A percentile compares a stretch with the other conserved stretches of the same genome.
These are phyloP conservation scores for Synergus japonicus DNA, from an alignment of 2,888 invertebrate species.

Conservation along the genomic window DNA sequence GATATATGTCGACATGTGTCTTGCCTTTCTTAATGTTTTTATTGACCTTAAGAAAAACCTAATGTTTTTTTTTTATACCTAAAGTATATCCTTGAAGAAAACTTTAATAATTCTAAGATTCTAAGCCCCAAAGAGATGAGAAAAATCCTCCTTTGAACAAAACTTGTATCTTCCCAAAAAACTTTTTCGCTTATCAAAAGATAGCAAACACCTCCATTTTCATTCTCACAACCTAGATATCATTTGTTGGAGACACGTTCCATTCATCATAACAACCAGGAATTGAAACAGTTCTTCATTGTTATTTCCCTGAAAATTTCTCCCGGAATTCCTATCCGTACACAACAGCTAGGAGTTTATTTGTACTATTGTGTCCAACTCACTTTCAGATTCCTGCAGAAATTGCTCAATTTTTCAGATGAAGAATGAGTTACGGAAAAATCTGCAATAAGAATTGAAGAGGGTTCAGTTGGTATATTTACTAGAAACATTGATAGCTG, in stretches of 20 bases:
- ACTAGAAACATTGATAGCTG: neutral
- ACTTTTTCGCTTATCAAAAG: too few species aligned
- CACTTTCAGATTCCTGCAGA: neutral
- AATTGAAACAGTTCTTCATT: constrained; percentile 13
- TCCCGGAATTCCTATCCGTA: neutral
- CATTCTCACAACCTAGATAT: too few species aligned
- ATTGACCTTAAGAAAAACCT: too few species aligned
- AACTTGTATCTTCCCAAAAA: too few species aligned
- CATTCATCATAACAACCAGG: constrained; percentile 10
- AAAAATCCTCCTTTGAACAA: too few species aligned
- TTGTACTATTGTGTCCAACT: neutral
- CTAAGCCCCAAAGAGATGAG: too few species aligned
- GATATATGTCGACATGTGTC: too few species aligned
- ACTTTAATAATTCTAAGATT: too few species aligned
- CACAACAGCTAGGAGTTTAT: neutral
- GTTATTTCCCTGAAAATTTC: neutral
- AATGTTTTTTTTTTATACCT: too few species aligned
- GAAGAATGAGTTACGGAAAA: neutral
- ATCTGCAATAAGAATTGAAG: neutral
- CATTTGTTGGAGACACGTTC: neutral
- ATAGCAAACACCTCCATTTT: too few species aligned
- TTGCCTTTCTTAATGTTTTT: too few species aligned
- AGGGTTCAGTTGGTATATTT: neutral
- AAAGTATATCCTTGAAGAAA: too few species aligned
- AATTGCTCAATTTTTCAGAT: neutral